Percentiles rank a stretch among this genome's conserved stretches.
These are phyloP conservation scores for Berghia stephanieae DNA, from an alignment of 1,140 invertebrate genomes.

Conservation along the genomic window DNA sequence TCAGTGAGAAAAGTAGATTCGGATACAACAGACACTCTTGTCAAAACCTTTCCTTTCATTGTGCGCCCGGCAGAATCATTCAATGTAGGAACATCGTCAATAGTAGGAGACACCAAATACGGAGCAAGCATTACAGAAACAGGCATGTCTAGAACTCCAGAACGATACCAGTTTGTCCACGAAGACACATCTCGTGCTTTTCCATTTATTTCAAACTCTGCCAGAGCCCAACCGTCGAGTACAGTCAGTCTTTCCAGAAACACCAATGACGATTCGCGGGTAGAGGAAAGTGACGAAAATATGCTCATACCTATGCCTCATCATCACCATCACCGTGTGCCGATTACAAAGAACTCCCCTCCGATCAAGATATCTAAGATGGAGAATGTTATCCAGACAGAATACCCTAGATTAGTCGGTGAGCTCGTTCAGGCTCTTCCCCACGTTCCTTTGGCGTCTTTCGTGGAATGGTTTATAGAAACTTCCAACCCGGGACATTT, in stretches of 20 bases:
- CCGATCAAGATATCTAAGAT: slow-evolving; percentile 23
- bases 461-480: slow-evolving; percentile 33
- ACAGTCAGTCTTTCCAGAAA: too few species aligned
- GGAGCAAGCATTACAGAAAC: too few species aligned
- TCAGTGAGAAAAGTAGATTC: too few species aligned
- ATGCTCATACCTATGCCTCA: background rate
- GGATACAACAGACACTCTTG: too few species aligned
- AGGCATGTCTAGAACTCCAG: too few species aligned
- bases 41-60: too few species aligned
- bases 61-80: too few species aligned
- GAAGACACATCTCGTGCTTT: too few species aligned
- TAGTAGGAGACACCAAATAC: too few species aligned
- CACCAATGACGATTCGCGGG: background rate
- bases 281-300: background rate
- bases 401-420: background rate
- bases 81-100: too few species aligned
- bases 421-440: background rate
- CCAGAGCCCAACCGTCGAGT: too few species aligned
- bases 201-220: too few species aligned
- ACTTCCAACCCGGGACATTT: slow-evolving; percentile 23
- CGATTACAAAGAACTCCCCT: slow-evolving; percentile 18
- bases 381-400: background rate
- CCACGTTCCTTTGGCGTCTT: slow-evolving; percentile 22
- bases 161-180: background rate
- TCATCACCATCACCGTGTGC: background rate